Evolutionary conservation across 2,113 vertebrate genomes (phyloP), one percentile per base, ranked within the genome.

Genomic region (Meleagris gallopavo): DNA sequence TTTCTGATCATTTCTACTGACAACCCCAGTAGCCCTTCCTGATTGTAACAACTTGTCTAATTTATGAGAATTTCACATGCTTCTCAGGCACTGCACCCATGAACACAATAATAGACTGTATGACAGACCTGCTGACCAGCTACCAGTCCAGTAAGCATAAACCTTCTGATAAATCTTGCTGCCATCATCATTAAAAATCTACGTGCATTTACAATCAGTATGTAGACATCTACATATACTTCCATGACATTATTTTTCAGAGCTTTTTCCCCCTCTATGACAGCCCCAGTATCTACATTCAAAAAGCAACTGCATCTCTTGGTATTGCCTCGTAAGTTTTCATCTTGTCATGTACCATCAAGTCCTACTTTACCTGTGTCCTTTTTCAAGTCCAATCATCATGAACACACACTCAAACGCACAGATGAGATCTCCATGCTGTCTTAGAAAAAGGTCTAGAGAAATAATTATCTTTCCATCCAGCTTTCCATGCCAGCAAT

Each of bases 371-470:
- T 24, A 41, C 41, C 12, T 9, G 8, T 6, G 5, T 30, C 48
- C 46, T 1, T 0, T 54, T 67, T 41, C n/a, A 34, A 18, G 34
- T 46, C 40, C 52, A 21, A 40, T 40, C 75, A 27, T 18, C 30
- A 36, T 0, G 11, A 46, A 54, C 61, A 12, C 0, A 9, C 22
- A 15, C 40, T 60, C 74, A 54, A 15, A 40, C 1, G 11, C 73
- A 14, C 20, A 19, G 34, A 29, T 8, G 24, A 36, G 30, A 65
- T 48, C 40, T 70, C 3, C 2, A 4, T 14, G 34, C 34, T 64
- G 64, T 58, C 72, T 48, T 32, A 46, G 9, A 6, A 40, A 21
- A 34, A 70, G 29, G 29, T 46, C 46, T 40, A 20, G 55, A 17
- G 40, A 48, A 30, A 41, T 41, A 25, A 14, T 10, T 57, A 24